Percentiles rank a stretch among this genome's conserved stretches.
Evolutionary conservation across 2,797 vertebrate genomes (phyloP).

Genomic region (Halcyon chelicuti): DNA sequence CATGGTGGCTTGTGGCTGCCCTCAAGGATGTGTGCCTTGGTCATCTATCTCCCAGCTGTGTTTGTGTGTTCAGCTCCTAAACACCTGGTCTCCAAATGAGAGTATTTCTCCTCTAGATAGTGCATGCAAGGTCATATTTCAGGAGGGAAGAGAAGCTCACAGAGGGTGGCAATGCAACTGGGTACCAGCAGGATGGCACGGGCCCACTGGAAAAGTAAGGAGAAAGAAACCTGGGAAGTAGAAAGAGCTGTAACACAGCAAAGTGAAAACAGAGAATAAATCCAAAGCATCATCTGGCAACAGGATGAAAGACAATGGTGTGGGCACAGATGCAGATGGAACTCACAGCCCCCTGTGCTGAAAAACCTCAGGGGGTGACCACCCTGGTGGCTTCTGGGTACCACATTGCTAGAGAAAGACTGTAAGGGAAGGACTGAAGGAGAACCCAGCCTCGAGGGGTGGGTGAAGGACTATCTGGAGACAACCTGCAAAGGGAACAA

Average conservation of each 20-base stretch:
- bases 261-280: neutral
- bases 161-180: neutral
- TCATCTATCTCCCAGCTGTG: neutral
- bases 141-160: neutral
- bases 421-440: neutral
- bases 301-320: neutral
- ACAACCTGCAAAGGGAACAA: neutral
- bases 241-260: neutral
- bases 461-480: neutral
- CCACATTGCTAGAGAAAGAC: neutral
- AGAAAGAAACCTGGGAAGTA: neutral
- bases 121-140: neutral
- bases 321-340: neutral
- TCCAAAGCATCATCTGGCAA: neutral
- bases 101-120: neutral
- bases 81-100: neutral
- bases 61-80: neutral
- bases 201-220: neutral
- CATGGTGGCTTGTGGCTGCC: neutral
- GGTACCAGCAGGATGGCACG: neutral
- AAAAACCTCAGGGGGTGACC: neutral
- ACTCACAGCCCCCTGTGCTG: neutral
- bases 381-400: neutral
- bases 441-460: neutral
- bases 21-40: accelerated